Evolutionary conservation across 2,797 vertebrate species (phyloP).

Genomic region (Thripadectes ignobilis): DNA sequence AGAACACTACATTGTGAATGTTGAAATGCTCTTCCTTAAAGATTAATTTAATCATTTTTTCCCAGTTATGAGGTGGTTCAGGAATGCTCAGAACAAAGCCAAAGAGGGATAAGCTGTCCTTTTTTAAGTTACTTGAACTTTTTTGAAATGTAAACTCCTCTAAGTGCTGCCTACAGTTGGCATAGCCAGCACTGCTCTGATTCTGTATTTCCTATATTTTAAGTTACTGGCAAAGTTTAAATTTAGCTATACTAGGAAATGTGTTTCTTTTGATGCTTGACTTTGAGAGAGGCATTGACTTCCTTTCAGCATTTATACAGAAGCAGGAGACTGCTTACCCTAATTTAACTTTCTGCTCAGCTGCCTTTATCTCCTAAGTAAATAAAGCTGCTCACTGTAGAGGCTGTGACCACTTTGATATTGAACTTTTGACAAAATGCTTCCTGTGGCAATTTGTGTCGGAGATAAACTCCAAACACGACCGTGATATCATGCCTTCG

Average conservation of each 20-base stretch:
- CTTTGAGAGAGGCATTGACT: not conserved
- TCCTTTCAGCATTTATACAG: conserved; percentile 17
- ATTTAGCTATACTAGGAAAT: conserved; percentile 6
- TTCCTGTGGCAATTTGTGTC: conserved; percentile 43
- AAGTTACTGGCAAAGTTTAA: not conserved
- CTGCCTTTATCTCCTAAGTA: conserved; percentile 45
- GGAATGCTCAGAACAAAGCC: not conserved
- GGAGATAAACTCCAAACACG: conserved; percentile 18
- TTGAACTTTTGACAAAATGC: conserved; percentile 52
- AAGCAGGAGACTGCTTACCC: conserved; percentile 18
- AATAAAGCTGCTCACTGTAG: conserved; percentile 17
- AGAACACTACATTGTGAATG: not conserved
- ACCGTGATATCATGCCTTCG: conserved; percentile 6
- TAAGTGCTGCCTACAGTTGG: not conserved
- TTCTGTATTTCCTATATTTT: not conserved
- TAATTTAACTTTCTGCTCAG: conserved; percentile 36
- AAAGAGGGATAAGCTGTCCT: not conserved
- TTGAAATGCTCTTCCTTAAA: not conserved
- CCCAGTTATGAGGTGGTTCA: not conserved
- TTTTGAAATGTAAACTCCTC: not conserved
- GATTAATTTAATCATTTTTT: not conserved
- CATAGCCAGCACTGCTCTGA: not conserved
- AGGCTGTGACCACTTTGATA: not conserved
- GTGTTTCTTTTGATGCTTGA: not conserved
- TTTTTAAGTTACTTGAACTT: not conserved